Base-by-base conservation (phyloP, 1,140 invertebrate species). In the Stegodyphus dumicola region DNA sequence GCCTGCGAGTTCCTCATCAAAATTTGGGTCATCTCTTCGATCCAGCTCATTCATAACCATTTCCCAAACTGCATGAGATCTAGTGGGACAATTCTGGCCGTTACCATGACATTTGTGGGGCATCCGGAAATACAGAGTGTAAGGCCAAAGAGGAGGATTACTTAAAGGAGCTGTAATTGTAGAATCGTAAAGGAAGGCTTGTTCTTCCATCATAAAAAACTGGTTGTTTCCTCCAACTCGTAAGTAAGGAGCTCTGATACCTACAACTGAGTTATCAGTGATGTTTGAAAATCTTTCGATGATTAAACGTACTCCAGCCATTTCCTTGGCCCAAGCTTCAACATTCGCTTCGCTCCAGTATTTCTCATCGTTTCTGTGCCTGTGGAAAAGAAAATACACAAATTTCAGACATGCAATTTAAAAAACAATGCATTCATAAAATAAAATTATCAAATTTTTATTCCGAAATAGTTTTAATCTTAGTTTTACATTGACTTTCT, bases 1-100 rank as follows among this genome's bases (percentile, higher is more conserved):
- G 67, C 97, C 97, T 5, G 96, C 95, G 5, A 98, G 91, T 88
- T 96, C 95, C 90, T 98, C 96, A 89, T 98, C 96, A 89, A 96
- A 96, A 87, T 92, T 94, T 0, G 96, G 96, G 90, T 98, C 96
- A 90, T 98, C 97, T 86, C 97, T 93, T 86, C 96, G 93, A 91
- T 98, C 96, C 88, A 98, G 91, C 90, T 98, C 96, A 90, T 98
- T 98, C 95, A 98, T 96, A n/a, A 98, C 96, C 95, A 98, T 97
- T 91, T 98, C 97, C 97, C 97, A 98, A 11, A 98, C 96, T 49
- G 96, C 96, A 90, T 98, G 96, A 87, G 89, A 89, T 90, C 96
- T 94, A 1, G 96, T 97, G 15, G 96, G 97, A 89, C 96, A 98
- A 89, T 95, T 96, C 90, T 98, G 96, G 52, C 89, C 89, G 76